phyloP scores from a whole-genome alignment of 2,113 vertebrate species.

The Ramphastos sulfuratus region DNA sequence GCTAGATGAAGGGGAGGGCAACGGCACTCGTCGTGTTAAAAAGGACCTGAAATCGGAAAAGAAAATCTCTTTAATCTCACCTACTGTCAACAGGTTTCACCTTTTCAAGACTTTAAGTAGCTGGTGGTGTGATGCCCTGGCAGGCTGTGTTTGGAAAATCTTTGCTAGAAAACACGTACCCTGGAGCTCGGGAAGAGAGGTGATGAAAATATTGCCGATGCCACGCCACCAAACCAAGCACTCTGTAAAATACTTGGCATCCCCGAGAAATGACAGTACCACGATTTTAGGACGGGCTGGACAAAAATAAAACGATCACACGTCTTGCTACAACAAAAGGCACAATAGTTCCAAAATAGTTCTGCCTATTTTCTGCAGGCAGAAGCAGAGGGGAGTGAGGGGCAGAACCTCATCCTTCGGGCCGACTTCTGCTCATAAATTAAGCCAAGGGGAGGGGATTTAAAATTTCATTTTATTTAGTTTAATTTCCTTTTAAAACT shows the following conservation, averaged over 20 bases:
- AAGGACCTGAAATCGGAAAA: not conserved
- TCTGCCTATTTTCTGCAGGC: not conserved
- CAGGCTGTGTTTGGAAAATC: not conserved
- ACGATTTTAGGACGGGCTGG: not conserved
- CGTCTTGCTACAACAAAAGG: not conserved
- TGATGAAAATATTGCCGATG: not conserved
- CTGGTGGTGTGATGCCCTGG: not conserved
- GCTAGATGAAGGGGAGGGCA: not conserved
- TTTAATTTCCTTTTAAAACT: not conserved
- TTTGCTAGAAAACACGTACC: not conserved
- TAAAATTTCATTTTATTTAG: not conserved
- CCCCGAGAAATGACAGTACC: not conserved
- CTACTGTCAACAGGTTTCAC: constrained; percentile 50
- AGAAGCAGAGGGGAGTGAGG: not conserved
- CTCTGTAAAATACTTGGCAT: not conserved
- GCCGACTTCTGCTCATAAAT: not conserved
- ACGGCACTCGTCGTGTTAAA: not conserved
- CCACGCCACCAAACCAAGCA: not conserved
- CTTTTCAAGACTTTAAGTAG: not conserved
- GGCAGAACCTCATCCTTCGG: not conserved
- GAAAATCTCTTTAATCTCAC: not conserved
- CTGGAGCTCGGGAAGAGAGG: not conserved
- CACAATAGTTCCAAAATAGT: not conserved
- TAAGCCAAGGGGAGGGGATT: not conserved
- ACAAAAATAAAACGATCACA: not conserved